Evolutionary conservation across 1,140 invertebrate species (phyloP), one percentile per base, ranked within the genome.

Genomic region (Drosophila miranda): DNA sequence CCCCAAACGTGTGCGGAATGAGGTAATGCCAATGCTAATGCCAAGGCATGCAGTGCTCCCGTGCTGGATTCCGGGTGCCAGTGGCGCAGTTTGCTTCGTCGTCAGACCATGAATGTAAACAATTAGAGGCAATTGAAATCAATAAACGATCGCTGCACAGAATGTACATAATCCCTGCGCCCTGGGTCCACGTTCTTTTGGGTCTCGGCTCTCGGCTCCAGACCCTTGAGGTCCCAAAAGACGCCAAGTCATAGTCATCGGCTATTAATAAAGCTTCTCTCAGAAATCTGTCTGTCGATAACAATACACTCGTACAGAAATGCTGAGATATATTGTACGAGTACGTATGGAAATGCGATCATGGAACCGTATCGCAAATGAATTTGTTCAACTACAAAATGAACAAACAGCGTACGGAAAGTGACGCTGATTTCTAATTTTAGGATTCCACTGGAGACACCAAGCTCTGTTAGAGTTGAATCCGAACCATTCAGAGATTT

Each of bases 51-150:
- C 69, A 23, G 68, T 71, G n/a, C 43, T 41, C 26, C 34, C 48
- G 68, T 71, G 69, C 42, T 34, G 16, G 16, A 44, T 55, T 23
- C 21, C 53, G 26, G 38, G 34, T 59, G 28, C 21, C 41, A 38
- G 57, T 50, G 57, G 49, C 28, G 49, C 26, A 44, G 14, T 19
- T 9, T 9, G 14, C n/a, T 26, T 26, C 43, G 41, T 55, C 42
- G 43, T 45, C 53, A 42, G 14, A 43, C 14, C 9, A 52, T 42
- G 70, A 73, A 73, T 73, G 69, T 51, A 63, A 82, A 56, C 71
- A 86, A 86, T 87, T 87, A 80, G 80, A 41, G 59, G 53, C 82
- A 87, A 87, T 87, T 87, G 64, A 87, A 87, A 81, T 82, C 82
- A 87, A 87, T 87, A 82, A 82, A 73, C 51, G 54, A 64, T 75